Base-by-base conservation (phyloP, 2,113 vertebrate genomes). In the Typhlomys cinereus region DNA sequence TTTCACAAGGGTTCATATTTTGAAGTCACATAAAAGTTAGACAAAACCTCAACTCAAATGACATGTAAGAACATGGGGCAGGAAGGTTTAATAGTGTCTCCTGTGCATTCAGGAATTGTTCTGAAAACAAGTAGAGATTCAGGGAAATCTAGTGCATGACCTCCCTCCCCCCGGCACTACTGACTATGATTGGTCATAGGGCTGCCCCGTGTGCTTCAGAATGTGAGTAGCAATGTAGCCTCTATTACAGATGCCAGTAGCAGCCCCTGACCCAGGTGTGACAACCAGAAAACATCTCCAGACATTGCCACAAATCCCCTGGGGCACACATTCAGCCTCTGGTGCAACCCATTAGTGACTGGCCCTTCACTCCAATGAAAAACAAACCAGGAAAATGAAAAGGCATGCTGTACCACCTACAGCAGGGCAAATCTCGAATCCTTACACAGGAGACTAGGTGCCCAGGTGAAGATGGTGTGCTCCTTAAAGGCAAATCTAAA, bases 1-100 rank as follows among this genome's bases (percentile, higher is more conserved):
- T 81, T 88, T 78, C 81, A 73, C 76, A 91, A 66, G 23, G 70
- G 62, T 76, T 79, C n/a, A 9, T 84, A 87, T 90, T 76, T 89
- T 87, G 61, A 86, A 84, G 48, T 80, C 25, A 17, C 17, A 31
- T n/a, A 36, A 69, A 61, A 46, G 50, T 73, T 18, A 61, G 44
- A 69, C 10, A 62, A 62, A 67, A 64, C 0, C 31, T 71, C 31
- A 61, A 10, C 17, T 23, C 29, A 36, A n/a, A 1, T 69, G 75
- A 31, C 2, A 17, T 2, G 0, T 6, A 44, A 29, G 25, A 14
- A 10, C 23, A 48, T 0, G 52, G 29, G 36, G 11, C 10, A 29
- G 78, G 50, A 57, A 75, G 44, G 2, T 48, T 44, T 67, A 15
- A 5, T 2, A 4, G 0, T 12, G 75, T 10, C 25, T n/a, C 25